Percentiles rank a stretch among this genome's conserved stretches.
These are phyloP conservation scores for Hirtodrosophila confusa DNA, from an alignment of 2,888 invertebrate species.

Conservation along the genomic window DNA sequence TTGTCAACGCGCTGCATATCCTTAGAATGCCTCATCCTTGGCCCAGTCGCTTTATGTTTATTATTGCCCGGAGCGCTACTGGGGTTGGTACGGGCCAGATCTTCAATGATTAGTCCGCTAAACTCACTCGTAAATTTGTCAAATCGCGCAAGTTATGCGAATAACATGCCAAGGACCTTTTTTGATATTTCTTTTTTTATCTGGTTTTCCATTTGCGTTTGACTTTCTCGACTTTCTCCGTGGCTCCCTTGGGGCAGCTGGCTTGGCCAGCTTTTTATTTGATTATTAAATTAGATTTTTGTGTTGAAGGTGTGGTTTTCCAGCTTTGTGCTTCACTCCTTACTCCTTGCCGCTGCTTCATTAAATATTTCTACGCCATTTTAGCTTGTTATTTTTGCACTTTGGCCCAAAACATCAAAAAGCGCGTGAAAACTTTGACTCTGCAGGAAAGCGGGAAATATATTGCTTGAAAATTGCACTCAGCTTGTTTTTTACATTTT, in stretches of 20 bases:
- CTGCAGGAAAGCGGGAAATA: conserved; percentile 65
- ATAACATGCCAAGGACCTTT: conserved; percentile 19
- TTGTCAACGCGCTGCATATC: conserved; percentile 60
- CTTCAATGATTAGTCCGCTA: conserved; percentile 76
- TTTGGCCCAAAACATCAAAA: conserved; percentile 68
- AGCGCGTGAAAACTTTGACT: conserved; percentile 75
- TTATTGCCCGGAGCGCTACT: conserved; percentile 57
- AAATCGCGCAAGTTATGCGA: conserved; percentile 68
- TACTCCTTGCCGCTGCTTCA: conserved; percentile 40
- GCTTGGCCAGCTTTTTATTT: conserved; percentile 71
- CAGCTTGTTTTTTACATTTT: conserved; percentile 37
- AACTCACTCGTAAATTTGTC: conserved; percentile 79
- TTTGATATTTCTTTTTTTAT: conserved; percentile 35
- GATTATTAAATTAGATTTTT: conserved; percentile 75
- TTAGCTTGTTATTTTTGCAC: conserved; percentile 74
- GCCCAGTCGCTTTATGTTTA: conserved; percentile 45
- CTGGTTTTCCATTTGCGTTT: conserved; percentile 49
- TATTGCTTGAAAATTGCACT: conserved; percentile 76
- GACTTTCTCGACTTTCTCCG: conserved; percentile 12
- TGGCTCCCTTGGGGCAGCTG: conserved; percentile 52
- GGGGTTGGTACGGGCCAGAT: conserved; percentile 41
- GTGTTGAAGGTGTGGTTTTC: conserved; percentile 23
- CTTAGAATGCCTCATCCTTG: conserved; percentile 42
- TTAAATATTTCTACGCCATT: conserved; percentile 70
- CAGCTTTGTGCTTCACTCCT: conserved; percentile 7